Evolutionary conservation across 2,888 invertebrate genomes (phyloP).

Genomic region (Oxycera nigricornis): DNA sequence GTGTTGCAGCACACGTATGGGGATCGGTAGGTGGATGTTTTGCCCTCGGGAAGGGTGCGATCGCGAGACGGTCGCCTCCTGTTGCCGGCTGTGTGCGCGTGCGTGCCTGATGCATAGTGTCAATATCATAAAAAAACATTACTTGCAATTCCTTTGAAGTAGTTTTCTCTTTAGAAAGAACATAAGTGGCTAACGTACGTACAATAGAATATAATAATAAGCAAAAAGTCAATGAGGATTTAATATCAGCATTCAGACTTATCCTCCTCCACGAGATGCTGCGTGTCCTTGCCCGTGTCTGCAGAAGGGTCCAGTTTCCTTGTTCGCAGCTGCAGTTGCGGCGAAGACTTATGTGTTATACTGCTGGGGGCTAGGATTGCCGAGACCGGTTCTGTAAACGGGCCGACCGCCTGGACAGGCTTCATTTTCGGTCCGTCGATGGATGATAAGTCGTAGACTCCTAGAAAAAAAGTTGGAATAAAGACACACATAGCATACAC

Average conservation of each 20-base stretch:
- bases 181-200: slow-evolving; percentile 39
- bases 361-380: slow-evolving; percentile 83
- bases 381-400: slow-evolving; percentile 69
- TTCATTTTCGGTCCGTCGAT: slow-evolving; percentile 73
- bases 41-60: not conserved
- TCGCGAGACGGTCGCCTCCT: not conserved
- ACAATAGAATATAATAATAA: slow-evolving; percentile 40
- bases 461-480: slow-evolving; percentile 60
- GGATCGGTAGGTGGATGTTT: not conserved
- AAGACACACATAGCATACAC: too few species aligned
- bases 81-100: too few species aligned
- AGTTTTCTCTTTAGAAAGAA: slow-evolving; percentile 31
- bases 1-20: slow-evolving; percentile 3
- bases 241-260: slow-evolving; percentile 67
- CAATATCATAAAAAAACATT: slow-evolving; percentile 28
- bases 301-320: slow-evolving; percentile 82
- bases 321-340: slow-evolving; percentile 76
- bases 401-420: slow-evolving; percentile 61
- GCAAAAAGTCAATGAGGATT: slow-evolving; percentile 50
- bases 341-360: slow-evolving; percentile 79
- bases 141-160: slow-evolving; percentile 21
- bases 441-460: slow-evolving; percentile 83
- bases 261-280: slow-evolving; percentile 89
- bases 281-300: slow-evolving; percentile 91
- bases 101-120: slow-evolving; percentile 39